Evolutionary conservation across 2,113 vertebrate species (phyloP), one percentile per base, ranked within the genome.

Genomic region (Accipiter virgatus): DNA sequence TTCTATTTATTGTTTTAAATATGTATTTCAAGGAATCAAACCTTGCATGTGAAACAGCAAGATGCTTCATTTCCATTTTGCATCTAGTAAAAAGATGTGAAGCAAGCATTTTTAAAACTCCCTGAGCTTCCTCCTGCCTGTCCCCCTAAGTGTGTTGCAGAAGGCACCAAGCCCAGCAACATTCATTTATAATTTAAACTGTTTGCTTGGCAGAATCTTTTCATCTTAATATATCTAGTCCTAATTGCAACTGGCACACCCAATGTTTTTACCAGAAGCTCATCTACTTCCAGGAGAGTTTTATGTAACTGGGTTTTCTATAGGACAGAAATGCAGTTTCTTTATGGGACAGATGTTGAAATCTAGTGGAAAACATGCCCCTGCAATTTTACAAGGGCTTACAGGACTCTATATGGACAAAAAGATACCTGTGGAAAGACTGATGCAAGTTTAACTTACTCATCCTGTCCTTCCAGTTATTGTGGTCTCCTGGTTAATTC

Each of bases 101-200:
- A 80, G 52, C 31, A 79, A 65, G 53, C n/a, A n/a, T 43, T 81
- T 94, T 85, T 25, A n/a, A 65, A 91, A 87, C 31, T 82, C 40
- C 29, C 34, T 29, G 20, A 91, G 47, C 32, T 32, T 65, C 38
- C 55, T 95, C 55, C 72, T 86, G 82, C 40, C 34, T 68, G 15
- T 68, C 18, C 27, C 40, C 9, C 4, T 65, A 38, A 81, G 50
- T 40, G 27, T 31, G 20, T 5, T 81, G 86, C 32, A 77, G 81
- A 88, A 90, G 70, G 50, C 91, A 88, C 4, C 32, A 55, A 93
- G 78, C 65, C 62, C 74, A 83, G 66, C 53, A 90, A 91, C 45
- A 81, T 43, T 86, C 48, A 94, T 95, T 72, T 90, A 92, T 88
- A 93, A 96, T 91, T 90, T 88, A 90, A 86, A 90, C 25, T 94